phyloP scores from a whole-genome alignment of 2,888 invertebrate genomes.

The Ectemnius cavifrons region DNA sequence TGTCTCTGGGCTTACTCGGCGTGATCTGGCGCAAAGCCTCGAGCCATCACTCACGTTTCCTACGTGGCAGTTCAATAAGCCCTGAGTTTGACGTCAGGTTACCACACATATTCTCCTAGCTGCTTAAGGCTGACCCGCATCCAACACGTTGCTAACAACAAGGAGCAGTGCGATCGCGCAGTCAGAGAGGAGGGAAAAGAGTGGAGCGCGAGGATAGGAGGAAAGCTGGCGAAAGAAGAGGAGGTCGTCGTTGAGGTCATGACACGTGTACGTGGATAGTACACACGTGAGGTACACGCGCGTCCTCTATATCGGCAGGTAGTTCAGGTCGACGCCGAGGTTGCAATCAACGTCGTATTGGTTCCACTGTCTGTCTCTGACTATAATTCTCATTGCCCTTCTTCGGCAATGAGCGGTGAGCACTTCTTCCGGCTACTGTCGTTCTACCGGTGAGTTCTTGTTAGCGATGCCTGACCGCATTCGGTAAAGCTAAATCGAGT shows the following conservation, averaged over 20 bases:
- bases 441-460: conserved; percentile 35
- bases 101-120: conserved; percentile 60
- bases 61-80: conserved; percentile 63
- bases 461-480: conserved; percentile 39
- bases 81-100: conserved; percentile 50
- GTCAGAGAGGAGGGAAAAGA: conserved; percentile 1
- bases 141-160: conserved; percentile 51
- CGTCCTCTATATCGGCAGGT: conserved; percentile 50
- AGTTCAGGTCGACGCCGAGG: conserved; percentile 34
- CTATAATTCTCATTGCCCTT: conserved; percentile 57
- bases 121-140: conserved; percentile 58
- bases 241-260: conserved; percentile 29
- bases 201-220: conserved; percentile 9
- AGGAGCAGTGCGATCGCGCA: conserved; percentile 12
- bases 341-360: conserved; percentile 62
- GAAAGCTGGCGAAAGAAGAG: conserved; percentile 27
- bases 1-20: conserved; percentile 44
- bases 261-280: conserved; percentile 49
- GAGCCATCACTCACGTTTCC: conserved; percentile 69
- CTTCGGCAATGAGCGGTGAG: conserved; percentile 45
- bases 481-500: conserved; percentile 38
- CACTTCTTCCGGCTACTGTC: conserved; percentile 61
- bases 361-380: conserved; percentile 51
- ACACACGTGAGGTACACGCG: conserved; percentile 43
- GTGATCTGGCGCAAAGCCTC: conserved; percentile 11